Conservation (phyloP, 2,888 invertebrate genomes). For the Nymphalis urticae region DNA sequence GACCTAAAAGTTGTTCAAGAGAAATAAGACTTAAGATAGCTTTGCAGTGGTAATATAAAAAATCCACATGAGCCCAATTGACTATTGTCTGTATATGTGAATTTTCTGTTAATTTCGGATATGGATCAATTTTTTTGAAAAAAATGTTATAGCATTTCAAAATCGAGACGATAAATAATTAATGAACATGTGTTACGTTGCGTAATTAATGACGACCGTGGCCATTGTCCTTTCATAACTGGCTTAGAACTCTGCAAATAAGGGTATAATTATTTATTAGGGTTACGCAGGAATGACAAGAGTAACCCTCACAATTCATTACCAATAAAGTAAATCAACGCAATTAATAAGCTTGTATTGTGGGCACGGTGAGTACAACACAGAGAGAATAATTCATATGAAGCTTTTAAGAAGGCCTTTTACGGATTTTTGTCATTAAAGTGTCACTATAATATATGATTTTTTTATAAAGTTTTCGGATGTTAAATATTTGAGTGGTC, state of each 20-base stretch:
- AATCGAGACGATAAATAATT: not conserved
- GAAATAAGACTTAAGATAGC: too few relatives aligned
- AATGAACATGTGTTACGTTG: not conserved
- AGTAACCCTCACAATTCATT: constrained; percentile 2
- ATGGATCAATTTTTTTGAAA: not conserved
- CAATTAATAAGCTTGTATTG: not conserved
- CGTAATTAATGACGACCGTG: constrained; percentile 1
- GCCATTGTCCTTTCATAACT: constrained; percentile 4
- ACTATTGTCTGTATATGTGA: too few relatives aligned
- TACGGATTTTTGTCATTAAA: too few relatives aligned
- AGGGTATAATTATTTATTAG: constrained; percentile 11
- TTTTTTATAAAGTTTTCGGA: too few relatives aligned
- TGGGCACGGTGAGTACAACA: not conserved
- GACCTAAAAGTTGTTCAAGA: too few relatives aligned
- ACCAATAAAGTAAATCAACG: constrained; percentile 9
- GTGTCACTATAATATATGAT: too few relatives aligned
- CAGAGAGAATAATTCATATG: not conserved
- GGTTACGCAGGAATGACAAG: not conserved
- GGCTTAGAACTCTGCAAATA: constrained; percentile 6
- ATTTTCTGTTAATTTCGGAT: too few relatives aligned
- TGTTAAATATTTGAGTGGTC: too few relatives aligned
- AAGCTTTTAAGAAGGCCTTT: too few relatives aligned
- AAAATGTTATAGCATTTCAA: not conserved
- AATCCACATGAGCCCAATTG: too few relatives aligned
- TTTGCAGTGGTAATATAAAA: too few relatives aligned